Evolutionary conservation across 2,888 invertebrate genomes (phyloP).

Genomic region (Lochmaea crataegi): DNA sequence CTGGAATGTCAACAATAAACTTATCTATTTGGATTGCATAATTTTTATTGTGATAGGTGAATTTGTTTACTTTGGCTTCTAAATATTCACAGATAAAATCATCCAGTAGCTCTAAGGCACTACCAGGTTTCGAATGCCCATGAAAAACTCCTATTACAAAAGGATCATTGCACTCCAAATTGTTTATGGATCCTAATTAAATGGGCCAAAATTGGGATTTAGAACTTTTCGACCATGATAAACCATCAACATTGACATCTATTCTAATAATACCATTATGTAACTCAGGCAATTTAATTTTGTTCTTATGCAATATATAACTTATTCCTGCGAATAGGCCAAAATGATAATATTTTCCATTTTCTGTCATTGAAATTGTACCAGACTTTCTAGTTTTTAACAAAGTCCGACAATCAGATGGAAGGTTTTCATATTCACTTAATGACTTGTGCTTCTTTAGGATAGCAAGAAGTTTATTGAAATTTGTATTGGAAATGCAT

Average conservation of each 20-base stretch:
- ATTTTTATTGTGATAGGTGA: constrained; percentile 18
- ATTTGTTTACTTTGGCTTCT: background rate
- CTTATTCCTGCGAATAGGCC: too few relatives aligned
- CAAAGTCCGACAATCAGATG: constrained; percentile 26
- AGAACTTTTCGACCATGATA: too few relatives aligned
- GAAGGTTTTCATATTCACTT: constrained; percentile 21
- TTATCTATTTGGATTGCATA: constrained; percentile 12
- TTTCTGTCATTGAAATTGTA: too few relatives aligned
- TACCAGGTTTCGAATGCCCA: constrained; percentile 24
- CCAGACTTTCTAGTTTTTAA: background rate
- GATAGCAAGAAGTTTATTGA: constrained; percentile 19
- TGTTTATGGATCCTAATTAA: too few relatives aligned
- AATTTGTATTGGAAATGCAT: constrained; percentile 7
- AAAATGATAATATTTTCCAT: too few relatives aligned
- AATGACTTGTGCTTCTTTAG: constrained; percentile 10
- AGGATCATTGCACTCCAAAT: too few relatives aligned
- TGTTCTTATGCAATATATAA: too few relatives aligned
- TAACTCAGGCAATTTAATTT: too few relatives aligned
- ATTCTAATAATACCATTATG: too few relatives aligned
- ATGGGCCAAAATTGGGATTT: too few relatives aligned
- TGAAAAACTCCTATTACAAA: constrained; percentile 34
- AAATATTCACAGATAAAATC: constrained; percentile 29
- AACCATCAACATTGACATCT: too few relatives aligned
- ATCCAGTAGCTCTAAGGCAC: constrained; percentile 15
- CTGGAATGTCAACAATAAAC: too few relatives aligned